A percentile compares a stretch with the other conserved stretches of the same genome.
phyloP scores from a whole-genome alignment of 53 echinoderm and acorn worm species.

The Apostichopus leukothele region DNA sequence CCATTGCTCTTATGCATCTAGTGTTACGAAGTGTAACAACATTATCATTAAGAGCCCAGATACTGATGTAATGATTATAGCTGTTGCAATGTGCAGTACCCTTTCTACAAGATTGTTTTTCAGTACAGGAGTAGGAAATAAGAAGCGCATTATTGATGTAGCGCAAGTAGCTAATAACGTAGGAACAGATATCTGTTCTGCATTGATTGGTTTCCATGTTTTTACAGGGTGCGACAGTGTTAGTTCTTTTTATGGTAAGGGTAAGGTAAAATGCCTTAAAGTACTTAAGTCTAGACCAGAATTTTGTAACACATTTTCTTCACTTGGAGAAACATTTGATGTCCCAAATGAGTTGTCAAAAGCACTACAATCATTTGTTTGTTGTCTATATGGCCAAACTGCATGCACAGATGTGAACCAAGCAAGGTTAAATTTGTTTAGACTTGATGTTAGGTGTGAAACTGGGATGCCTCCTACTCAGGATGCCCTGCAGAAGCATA shows the following conservation, averaged over 20 bases:
- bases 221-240: slow-evolving; percentile 75
- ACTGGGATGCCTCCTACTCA: slow-evolving; percentile 11
- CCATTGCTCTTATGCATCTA: slow-evolving; percentile 32
- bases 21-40: neutral
- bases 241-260: slow-evolving; percentile 65
- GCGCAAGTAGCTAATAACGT: slow-evolving; percentile 19
- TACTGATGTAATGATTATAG: slow-evolving; percentile 56
- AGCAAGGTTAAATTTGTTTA: slow-evolving; percentile 24
- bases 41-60: slow-evolving; percentile 62
- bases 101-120: slow-evolving; percentile 31
- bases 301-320: slow-evolving; percentile 17
- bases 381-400: neutral
- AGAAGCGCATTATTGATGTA: slow-evolving; percentile 47
- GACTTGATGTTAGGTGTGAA: slow-evolving; percentile 5
- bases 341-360: neutral
- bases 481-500: too few relatives aligned
- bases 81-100: slow-evolving; percentile 12
- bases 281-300: slow-evolving; percentile 17
- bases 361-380: too few relatives aligned
- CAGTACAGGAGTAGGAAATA: slow-evolving; percentile 46
- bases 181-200: slow-evolving; percentile 20
- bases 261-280: slow-evolving; percentile 54
- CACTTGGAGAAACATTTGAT: neutral
- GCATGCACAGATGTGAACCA: slow-evolving; percentile 2
- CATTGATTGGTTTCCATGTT: slow-evolving; percentile 66